Evolutionary conservation across 2,113 vertebrate species (phyloP).

Genomic region (Phylloscopus trochilus): DNA sequence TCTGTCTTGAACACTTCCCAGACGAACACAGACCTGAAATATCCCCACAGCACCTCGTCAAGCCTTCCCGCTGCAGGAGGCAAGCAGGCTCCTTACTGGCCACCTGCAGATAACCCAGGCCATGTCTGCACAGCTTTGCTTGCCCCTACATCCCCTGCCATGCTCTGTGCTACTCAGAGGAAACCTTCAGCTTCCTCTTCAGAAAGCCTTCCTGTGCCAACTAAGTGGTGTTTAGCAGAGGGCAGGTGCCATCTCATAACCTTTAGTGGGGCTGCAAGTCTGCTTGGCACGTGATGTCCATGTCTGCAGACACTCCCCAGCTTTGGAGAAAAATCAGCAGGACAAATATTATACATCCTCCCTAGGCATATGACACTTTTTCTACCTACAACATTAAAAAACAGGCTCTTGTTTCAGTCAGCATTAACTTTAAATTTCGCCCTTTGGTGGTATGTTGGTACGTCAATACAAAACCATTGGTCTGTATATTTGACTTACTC

Average conservation of each 20-base stretch:
- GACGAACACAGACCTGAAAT: not conserved
- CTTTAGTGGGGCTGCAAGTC: not conserved
- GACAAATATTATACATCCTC: not conserved
- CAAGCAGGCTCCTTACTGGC: not conserved
- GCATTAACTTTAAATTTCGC: not conserved
- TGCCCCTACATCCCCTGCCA: not conserved
- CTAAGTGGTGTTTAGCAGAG: not conserved
- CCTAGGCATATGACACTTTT: not conserved
- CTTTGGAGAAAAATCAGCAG: not conserved
- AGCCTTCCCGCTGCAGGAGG: not conserved
- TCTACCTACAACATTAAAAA: not conserved
- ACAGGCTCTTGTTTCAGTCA: not conserved
- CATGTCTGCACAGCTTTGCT: not conserved
- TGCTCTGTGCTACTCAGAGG: not conserved
- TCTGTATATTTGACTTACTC: not conserved
- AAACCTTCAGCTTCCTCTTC: not conserved
- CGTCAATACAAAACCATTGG: not conserved
- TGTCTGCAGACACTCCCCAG: accelerated
- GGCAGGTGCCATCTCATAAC: not conserved
- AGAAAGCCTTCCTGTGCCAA: not conserved
- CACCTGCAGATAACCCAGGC: not conserved
- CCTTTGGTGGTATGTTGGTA: not conserved
- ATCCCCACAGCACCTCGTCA: not conserved
- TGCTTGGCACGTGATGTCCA: accelerated
- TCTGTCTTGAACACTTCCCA: not conserved